Percentiles rank a stretch among this genome's conserved stretches.
Conservation (phyloP, 2,113 vertebrate genomes). For the Pitta sordida region DNA sequence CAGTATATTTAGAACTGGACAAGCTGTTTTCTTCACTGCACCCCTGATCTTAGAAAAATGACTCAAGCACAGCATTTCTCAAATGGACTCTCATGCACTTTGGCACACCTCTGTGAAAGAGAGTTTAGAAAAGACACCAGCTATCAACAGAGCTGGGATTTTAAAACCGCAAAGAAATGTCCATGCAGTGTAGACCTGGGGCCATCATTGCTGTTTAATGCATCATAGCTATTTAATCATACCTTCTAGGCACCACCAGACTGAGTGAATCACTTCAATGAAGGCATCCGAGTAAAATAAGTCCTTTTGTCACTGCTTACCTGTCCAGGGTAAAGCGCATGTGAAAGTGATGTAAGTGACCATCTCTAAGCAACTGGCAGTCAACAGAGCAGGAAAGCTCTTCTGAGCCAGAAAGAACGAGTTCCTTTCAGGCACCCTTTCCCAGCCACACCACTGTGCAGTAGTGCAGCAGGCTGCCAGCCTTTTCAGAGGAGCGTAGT, state of each 20-base stretch:
- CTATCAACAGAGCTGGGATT: not conserved
- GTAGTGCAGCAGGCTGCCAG: not conserved
- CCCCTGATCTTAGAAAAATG: conserved; percentile 23
- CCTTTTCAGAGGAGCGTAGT: not conserved
- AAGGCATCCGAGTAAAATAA: conserved; percentile 19
- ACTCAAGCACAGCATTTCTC: conserved; percentile 5
- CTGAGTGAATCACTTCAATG: not conserved
- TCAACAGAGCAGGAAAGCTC: not conserved
- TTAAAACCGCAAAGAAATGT: not conserved
- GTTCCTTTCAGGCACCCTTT: not conserved
- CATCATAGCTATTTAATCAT: not conserved
- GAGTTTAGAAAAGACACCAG: not conserved
- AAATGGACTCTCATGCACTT: not conserved
- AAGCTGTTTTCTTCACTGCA: conserved; percentile 3
- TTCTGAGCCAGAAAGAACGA: not conserved
- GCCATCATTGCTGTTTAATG: not conserved
- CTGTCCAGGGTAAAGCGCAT: not conserved
- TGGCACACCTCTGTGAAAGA: not conserved
- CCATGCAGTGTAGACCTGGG: not conserved
- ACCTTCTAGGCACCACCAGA: not conserved
- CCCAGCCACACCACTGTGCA: not conserved
- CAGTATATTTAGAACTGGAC: conserved; percentile 61
- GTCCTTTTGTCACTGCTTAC: not conserved
- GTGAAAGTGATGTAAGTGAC: not conserved
- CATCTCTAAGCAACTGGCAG: not conserved